A percentile compares a stretch with the other conserved stretches of the same genome.
phyloP scores from a whole-genome alignment of 2,888 invertebrate genomes.

The Choreutis nemorana region DNA sequence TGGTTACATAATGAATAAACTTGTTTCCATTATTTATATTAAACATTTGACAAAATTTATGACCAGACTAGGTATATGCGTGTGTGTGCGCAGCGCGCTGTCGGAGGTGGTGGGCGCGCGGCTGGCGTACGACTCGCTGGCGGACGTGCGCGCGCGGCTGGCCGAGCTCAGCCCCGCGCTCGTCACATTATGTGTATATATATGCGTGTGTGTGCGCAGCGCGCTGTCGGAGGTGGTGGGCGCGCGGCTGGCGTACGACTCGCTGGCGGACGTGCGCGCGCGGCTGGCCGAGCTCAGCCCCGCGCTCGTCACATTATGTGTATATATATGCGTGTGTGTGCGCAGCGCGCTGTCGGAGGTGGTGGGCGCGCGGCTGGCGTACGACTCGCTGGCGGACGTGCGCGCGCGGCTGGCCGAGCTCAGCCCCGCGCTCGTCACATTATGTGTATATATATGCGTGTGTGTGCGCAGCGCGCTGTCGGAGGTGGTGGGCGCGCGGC shows the following conservation, averaged over 20 bases:
- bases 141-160: slow-evolving; percentile 83
- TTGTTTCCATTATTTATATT: too few species aligned
- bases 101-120: slow-evolving; percentile 82
- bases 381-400: slow-evolving; percentile 86
- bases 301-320: slow-evolving; percentile 83
- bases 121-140: slow-evolving; percentile 87
- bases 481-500: slow-evolving; percentile 76
- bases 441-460: too few species aligned
- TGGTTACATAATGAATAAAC: too few species aligned
- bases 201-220: slow-evolving; percentile 49
- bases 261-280: slow-evolving; percentile 79
- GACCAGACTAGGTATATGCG: too few species aligned
- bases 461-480: slow-evolving; percentile 79
- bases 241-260: slow-evolving; percentile 84
- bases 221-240: slow-evolving; percentile 92
- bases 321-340: too few species aligned
- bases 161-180: slow-evolving; percentile 90
- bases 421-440: slow-evolving; percentile 87
- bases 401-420: slow-evolving; percentile 83
- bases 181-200: too few species aligned
- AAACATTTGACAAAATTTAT: too few species aligned
- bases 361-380: slow-evolving; percentile 74
- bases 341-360: slow-evolving; percentile 93
- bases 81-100: slow-evolving; percentile 73
- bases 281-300: slow-evolving; percentile 89